These are phyloP conservation scores for Julus scandinavius DNA, from an alignment of 2,888 invertebrate genomes.

Conservation along the genomic window DNA sequence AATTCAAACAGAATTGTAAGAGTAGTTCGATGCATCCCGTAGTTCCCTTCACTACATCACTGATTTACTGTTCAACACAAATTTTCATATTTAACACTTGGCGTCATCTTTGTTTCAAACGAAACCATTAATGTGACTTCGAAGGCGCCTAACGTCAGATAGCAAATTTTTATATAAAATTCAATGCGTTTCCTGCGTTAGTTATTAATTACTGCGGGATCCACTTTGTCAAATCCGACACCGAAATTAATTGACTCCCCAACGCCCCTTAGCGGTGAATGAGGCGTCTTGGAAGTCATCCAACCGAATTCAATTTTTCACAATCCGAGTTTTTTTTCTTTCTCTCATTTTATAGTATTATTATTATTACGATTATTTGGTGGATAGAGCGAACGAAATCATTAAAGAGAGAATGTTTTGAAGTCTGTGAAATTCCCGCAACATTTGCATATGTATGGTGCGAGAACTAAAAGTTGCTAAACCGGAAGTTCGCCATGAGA, in stretches of 20 bases:
- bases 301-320: neutral
- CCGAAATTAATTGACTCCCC: neutral
- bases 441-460: neutral
- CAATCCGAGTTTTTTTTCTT: neutral
- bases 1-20: no score
- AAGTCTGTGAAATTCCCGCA: neutral
- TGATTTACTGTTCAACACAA: no score
- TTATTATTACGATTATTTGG: neutral
- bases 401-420: neutral
- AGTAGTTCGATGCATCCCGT: no score
- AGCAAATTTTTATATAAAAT: neutral
- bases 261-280: neutral
- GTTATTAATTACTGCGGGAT: neutral
- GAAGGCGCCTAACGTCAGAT: neutral
- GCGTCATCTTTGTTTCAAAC: no score
- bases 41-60: no score
- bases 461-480: neutral
- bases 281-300: neutral
- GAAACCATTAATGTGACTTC: no score
- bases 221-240: neutral
- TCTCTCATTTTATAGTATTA: neutral
- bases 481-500: neutral
- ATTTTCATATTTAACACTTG: no score
- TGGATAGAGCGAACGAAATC: neutral
- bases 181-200: neutral